Percentiles rank a stretch among this genome's conserved stretches.
phyloP scores from a whole-genome alignment of 2,888 invertebrate genomes.

The Coelinius sp. region DNA sequence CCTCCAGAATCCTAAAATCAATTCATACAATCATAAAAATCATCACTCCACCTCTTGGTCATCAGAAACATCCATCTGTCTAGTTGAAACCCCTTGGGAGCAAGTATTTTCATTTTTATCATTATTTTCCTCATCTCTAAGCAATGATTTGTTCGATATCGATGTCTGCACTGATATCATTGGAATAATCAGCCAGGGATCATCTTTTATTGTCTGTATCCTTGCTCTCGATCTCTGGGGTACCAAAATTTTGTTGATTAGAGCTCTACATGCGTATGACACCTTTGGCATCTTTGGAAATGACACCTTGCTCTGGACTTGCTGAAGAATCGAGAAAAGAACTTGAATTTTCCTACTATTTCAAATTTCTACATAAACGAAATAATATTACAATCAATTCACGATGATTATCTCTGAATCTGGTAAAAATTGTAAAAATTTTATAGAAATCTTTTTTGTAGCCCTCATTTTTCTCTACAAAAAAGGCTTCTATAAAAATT shows the following conservation, averaged over 20 bases:
- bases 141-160: conserved; percentile 48
- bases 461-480: no score
- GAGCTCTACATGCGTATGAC: conserved; percentile 77
- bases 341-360: conserved; percentile 29
- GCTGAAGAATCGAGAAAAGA: conserved; percentile 71
- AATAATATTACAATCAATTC: no score
- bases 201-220: conserved; percentile 78
- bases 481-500: no score
- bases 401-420: no score
- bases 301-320: conserved; percentile 81
- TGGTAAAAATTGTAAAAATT: no score
- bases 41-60: conserved; percentile 7
- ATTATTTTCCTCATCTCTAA: conserved; percentile 41
- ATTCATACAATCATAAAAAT: neutral
- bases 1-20: neutral
- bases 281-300: conserved; percentile 80
- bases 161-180: conserved; percentile 56
- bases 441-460: no score
- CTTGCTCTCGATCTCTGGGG: conserved; percentile 78
- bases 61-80: neutral
- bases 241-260: conserved; percentile 81
- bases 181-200: conserved; percentile 75
- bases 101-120: neutral
- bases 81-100: neutral
- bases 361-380: no score